A percentile compares a stretch with the other conserved stretches of the same genome.
phyloP scores from a whole-genome alignment of 64 coral and sea anemone species.

The Platygyra sinensis region DNA sequence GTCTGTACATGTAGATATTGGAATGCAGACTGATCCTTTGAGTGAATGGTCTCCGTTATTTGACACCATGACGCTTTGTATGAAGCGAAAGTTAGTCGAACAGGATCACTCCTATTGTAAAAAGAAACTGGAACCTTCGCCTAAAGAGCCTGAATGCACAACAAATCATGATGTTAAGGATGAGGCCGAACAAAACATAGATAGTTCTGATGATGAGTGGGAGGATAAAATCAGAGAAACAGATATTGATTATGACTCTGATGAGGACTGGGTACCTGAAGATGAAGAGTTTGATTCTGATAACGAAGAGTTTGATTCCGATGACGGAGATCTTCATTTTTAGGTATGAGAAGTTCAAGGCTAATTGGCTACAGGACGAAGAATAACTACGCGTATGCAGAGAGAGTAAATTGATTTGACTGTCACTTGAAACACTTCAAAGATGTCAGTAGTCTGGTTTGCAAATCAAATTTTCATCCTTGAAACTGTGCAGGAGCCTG shows the following conservation, averaged over 20 bases:
- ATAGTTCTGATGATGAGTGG: background rate
- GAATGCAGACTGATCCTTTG: constrained; percentile 2
- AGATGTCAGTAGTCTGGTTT: background rate
- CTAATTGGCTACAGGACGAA: constrained; percentile 39
- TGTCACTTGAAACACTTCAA: constrained; percentile 18
- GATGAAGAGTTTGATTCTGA: constrained; percentile 18
- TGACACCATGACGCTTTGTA: background rate
- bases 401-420: constrained; percentile 21
- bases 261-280: constrained; percentile 45
- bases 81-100: background rate
- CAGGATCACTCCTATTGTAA: constrained; percentile 16
- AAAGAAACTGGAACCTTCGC: constrained; percentile 11
- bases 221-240: background rate
- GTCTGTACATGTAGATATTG: background rate
- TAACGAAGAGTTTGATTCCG: no score
- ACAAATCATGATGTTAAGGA: background rate
- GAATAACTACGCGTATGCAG: constrained; percentile 1
- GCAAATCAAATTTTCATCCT: background rate
- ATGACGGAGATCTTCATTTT: constrained; percentile 40
- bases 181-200: background rate
- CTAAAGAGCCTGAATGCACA: background rate
- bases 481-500: background rate
- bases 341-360: background rate
- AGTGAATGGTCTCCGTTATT: background rate
- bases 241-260: constrained; percentile 9